These are phyloP conservation scores for Megamerina dolium DNA, from an alignment of 2,888 invertebrate genomes.

Conservation along the genomic window DNA sequence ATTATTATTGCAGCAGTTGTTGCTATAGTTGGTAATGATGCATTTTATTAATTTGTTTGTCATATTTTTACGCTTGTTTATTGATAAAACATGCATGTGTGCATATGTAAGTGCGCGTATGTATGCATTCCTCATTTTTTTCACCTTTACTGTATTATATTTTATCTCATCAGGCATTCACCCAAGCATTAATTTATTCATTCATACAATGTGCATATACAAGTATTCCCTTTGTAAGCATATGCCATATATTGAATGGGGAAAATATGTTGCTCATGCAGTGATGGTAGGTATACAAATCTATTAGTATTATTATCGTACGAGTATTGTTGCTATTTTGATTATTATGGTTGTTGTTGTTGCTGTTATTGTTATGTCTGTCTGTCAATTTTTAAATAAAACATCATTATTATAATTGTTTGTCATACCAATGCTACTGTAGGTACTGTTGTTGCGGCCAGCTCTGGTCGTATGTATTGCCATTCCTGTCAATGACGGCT, in stretches of 20 bases:
- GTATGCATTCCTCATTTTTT: conserved; percentile 6
- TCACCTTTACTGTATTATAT: too few relatives aligned
- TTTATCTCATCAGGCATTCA: too few relatives aligned
- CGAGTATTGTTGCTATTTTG: conserved; percentile 3
- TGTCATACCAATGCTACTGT: conserved; percentile 1
- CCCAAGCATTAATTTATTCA: too few relatives aligned
- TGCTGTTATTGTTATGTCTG: conserved; percentile 10
- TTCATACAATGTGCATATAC: too few relatives aligned
- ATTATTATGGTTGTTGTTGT: conserved; percentile 3
- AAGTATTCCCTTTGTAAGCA: too few relatives aligned
- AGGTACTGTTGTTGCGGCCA: not conserved
- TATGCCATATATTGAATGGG: too few relatives aligned
- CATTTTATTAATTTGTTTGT: conserved; percentile 42
- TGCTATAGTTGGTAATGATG: conserved; percentile 21
- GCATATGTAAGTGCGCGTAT: conserved; percentile 17
- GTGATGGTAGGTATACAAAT: not conserved
- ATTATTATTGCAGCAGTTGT: conserved; percentile 2
- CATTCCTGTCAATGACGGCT: not conserved
- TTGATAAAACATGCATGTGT: conserved; percentile 34
- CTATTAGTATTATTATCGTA: not conserved
- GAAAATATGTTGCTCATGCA: too few relatives aligned
- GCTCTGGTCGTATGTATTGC: not conserved
- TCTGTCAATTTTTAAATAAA: conserved; percentile 12
- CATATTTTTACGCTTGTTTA: conserved; percentile 39
- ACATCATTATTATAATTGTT: conserved; percentile 16